Conservation (phyloP, 2,797 vertebrate genomes). For the Pangasius mekongensis region DNA sequence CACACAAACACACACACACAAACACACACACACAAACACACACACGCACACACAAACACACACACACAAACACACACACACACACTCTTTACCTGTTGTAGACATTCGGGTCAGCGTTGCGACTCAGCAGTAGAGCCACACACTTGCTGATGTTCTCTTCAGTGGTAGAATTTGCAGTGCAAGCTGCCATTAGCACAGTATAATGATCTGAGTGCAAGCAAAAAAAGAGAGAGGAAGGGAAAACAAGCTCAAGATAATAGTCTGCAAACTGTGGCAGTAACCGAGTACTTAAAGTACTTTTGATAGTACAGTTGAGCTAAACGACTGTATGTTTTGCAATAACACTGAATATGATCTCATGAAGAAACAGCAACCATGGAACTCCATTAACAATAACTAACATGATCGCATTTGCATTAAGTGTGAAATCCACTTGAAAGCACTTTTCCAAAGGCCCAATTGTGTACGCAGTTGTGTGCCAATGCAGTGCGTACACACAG, state of each 20-base stretch:
- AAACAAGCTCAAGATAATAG: conserved; percentile 10
- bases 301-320: background rate
- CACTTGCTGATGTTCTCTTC: conserved; percentile 86
- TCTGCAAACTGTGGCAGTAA: background rate
- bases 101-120: conserved; percentile 87
- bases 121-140: conserved; percentile 89
- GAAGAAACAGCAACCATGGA: background rate
- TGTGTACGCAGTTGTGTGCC: conserved; percentile 26
- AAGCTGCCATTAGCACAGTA: conserved; percentile 89
- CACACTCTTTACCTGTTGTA: conserved; percentile 82
- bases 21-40: too few relatives aligned
- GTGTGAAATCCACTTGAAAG: conserved; percentile 3
- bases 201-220: conserved; percentile 75
- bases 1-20: conserved; percentile 17
- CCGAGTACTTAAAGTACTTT: background rate
- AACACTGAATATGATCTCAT: background rate
- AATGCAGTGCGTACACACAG: conserved; percentile 28
- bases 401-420: background rate
- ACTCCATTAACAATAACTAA: background rate
- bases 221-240: background rate
- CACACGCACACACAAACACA: background rate
- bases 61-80: conserved; percentile 22
- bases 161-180: conserved; percentile 73
- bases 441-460: background rate
- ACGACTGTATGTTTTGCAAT: background rate